phyloP scores from a whole-genome alignment of 2,113 vertebrate species.

The Bambusicola thoracicus region DNA sequence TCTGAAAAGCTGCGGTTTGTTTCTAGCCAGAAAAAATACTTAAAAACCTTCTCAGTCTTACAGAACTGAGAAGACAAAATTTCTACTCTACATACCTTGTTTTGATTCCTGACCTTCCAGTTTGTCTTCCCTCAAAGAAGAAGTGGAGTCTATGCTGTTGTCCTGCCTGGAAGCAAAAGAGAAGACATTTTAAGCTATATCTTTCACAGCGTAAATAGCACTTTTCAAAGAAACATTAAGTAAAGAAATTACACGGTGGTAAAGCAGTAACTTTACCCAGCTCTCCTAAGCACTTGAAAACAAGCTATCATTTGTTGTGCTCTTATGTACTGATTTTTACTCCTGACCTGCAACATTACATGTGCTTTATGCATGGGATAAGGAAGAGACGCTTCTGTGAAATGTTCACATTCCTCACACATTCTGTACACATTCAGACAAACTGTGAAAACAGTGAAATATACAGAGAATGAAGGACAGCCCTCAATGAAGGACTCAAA shows the following conservation, averaged over 20 bases:
- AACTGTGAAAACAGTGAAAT: neutral
- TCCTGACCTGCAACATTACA: neutral
- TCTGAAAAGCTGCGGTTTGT: neutral
- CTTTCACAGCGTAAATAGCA: neutral
- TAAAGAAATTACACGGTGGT: neutral
- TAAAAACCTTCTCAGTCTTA: neutral
- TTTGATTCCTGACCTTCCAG: conserved; percentile 82
- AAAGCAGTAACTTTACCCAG: neutral
- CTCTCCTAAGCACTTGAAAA: neutral
- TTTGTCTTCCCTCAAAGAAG: conserved; percentile 83
- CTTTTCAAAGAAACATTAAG: neutral
- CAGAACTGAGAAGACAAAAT: neutral
- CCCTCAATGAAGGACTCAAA: conserved; percentile 29
- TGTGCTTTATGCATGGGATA: neutral
- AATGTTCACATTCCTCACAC: neutral
- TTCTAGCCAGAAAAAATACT: neutral
- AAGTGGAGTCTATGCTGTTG: conserved; percentile 87
- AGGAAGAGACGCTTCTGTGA: neutral
- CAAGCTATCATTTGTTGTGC: neutral
- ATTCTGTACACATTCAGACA: neutral
- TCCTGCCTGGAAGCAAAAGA: conserved; percentile 84
- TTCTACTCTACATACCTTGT: conserved; percentile 80
- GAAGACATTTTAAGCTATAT: neutral
- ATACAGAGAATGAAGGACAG: neutral
- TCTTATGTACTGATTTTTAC: neutral